Percentiles rank a stretch among this genome's conserved stretches.
phyloP scores from a whole-genome alignment of 2,797 vertebrate species.

The Atherinosoma microstoma region DNA sequence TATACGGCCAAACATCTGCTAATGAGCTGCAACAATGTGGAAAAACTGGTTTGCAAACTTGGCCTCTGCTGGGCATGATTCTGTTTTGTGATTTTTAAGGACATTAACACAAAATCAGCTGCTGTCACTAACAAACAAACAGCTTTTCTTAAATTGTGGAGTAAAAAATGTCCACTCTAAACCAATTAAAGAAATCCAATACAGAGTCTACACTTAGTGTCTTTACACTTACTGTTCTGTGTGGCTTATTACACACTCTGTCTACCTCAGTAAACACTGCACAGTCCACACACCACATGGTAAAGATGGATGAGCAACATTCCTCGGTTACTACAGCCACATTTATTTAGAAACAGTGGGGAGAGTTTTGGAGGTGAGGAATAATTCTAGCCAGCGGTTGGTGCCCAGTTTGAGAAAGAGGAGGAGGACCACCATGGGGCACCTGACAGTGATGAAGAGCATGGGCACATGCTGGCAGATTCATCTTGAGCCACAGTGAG shows the following conservation, averaged over 20 bases:
- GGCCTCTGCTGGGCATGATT: conserved; percentile 22
- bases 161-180: conserved; percentile 9
- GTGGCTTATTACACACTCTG: conserved; percentile 73
- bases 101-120: conserved; percentile 5
- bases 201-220: conserved; percentile 38
- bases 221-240: conserved; percentile 40
- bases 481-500: conserved; percentile 82
- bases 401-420: conserved; percentile 87
- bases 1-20: conserved; percentile 47
- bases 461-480: conserved; percentile 86
- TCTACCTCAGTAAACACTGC: conserved; percentile 70
- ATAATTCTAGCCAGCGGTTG: conserved; percentile 90
- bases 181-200: conserved; percentile 22
- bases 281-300: conserved; percentile 55
- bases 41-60: conserved; percentile 39
- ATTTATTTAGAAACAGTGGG: conserved; percentile 93
- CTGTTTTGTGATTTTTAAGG: conserved; percentile 7
- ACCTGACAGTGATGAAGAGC: conserved; percentile 90
- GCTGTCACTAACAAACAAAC: conserved; percentile 8
- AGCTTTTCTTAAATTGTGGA: conserved; percentile 17
- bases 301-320: conserved; percentile 90
- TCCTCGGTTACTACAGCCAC: conserved; percentile 85
- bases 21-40: conserved; percentile 46
- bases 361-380: conserved; percentile 88
- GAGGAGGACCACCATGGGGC: conserved; percentile 88